Base-by-base conservation (phyloP, 2,888 invertebrate species). In the Drosophila longiperda region DNA sequence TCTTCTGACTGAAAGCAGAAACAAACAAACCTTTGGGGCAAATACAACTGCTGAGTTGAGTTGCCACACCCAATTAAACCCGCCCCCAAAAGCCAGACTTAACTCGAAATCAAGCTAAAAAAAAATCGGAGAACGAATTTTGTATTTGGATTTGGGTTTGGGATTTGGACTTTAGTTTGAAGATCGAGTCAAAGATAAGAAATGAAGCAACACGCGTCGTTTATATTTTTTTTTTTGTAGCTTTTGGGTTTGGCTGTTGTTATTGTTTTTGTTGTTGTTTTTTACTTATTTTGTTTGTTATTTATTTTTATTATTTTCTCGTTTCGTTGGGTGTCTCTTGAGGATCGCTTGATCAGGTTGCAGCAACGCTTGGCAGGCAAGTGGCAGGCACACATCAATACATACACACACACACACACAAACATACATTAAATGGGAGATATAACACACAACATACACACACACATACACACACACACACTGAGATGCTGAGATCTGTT, bases 141-240 rank as follows among this genome's bases (percentile, higher is more conserved):
- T 11, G 52, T 61, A 38, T 23, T 9, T 48, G 42, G 45, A 36
- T 60, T 38, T 8, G 62, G 62, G 34, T 36, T 65, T 50, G 29
- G 58, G 58, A 45, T 55, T 49, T 59, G 71, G 66, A 65, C 60
- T n/a, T 54, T 54, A 38, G 73, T 20, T 73, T 58, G 66, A 45
- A 90, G 84, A 90, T 88, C 83, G 89, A 90, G 86, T 72, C 73
- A 88, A 75, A 83, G 84, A 85, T 85, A 86, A 59, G 54, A 61
- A 32, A 29, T 61, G 40, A 62, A 58, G 57, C 88, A 84, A 83
- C 88, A 89, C 90, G 85, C 82, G 88, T 88, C 80, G 66, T 33
- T 57, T 66, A 49, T 71, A 59, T 59, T 71, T 66, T 53, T 49
- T 12, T 26, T 26, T 26, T 26, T 26, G n/a, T 5, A 5, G 5